phyloP scores from a whole-genome alignment of 2,888 invertebrate genomes.

The Microchrysa polita region DNA sequence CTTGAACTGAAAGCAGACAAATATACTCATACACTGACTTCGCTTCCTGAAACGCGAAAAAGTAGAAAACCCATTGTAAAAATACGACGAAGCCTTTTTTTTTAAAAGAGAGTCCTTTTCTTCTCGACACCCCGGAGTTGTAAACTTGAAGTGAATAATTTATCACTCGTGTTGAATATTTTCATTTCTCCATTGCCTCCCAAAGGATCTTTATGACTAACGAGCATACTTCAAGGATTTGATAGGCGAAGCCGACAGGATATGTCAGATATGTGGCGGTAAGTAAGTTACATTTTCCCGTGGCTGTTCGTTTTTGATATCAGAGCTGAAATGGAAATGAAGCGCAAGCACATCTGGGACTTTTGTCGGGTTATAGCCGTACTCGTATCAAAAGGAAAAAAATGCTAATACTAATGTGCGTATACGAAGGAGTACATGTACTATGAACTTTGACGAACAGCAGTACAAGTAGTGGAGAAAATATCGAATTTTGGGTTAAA shows the following conservation, averaged over 20 bases:
- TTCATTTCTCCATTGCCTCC: constrained; percentile 8
- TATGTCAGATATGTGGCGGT: constrained; percentile 1
- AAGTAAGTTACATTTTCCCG: background rate
- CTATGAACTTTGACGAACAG: too few species aligned
- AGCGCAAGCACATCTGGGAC: too few species aligned
- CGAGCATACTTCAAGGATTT: background rate
- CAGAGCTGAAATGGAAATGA: too few species aligned
- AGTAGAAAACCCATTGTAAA: constrained; percentile 15
- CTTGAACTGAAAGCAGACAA: too few species aligned
- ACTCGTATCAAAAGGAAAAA: too few species aligned
- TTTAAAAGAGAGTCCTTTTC: background rate
- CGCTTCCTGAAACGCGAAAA: background rate
- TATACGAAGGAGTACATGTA: too few species aligned
- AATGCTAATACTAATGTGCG: too few species aligned
- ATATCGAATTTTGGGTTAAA: too few species aligned
- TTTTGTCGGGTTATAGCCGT: too few species aligned
- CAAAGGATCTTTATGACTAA: background rate
- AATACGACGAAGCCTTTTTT: background rate
- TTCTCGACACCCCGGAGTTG: background rate
- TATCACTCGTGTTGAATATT: constrained; percentile 20
- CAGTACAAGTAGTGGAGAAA: too few species aligned
- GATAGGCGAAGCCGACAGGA: background rate
- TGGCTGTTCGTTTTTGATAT: too few species aligned
- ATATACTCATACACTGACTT: too few species aligned
- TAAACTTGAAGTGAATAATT: constrained; percentile 21